Base-by-base conservation (phyloP, 2,888 invertebrate genomes). In the Caradrina clavipalpis region DNA sequence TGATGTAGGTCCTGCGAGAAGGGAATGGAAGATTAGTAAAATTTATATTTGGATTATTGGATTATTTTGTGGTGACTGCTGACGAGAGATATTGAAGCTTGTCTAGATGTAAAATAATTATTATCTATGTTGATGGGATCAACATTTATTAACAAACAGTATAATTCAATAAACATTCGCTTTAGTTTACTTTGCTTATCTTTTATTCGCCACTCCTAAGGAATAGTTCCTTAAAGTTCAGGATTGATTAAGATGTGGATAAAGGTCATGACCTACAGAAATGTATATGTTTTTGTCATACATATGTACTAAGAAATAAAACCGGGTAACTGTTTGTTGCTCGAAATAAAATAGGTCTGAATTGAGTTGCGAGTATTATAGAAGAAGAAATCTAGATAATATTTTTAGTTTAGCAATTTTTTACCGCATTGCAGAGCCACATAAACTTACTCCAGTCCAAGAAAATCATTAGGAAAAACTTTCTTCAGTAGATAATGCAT, bases 11-110 rank as follows among this genome's bases (percentile, higher is more conserved):
- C 51, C 42, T 39, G 21, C 53, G 50, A 45, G 50, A 42, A 31
- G n/a, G 26, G 39, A 51, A 57, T 42, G 31, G 39, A 64, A 56
- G 21, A 42, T 51, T 58, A 65, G 64, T 55, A 55, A 45, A 56
- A 76, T 76, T 54, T 63, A 56, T 60, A 50, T 67, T 35, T 22
- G 54, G 60, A 67, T 76, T 65, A 66, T 17, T 19, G 26, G 26
- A 60, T 49, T 53, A 64, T 59, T 76, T 56, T 64, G 22, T 49
- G 47, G 22, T 22, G 50, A 49, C 22, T 62, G 45, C 55, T 58
- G 19, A 47, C 11, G 19, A 22, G 51, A 69, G 35, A 62, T 62
- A 55, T 50, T n/a, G 22, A 26, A 7, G 19, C 10, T 13, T 17
- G 35, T 45, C 17, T 10, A 10, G 50, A 7, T 10, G n/a, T 8